Percentiles rank a stretch among this genome's conserved stretches.
phyloP scores from a whole-genome alignment of 2,888 invertebrate genomes.

The Drosophila bunnanda region DNA sequence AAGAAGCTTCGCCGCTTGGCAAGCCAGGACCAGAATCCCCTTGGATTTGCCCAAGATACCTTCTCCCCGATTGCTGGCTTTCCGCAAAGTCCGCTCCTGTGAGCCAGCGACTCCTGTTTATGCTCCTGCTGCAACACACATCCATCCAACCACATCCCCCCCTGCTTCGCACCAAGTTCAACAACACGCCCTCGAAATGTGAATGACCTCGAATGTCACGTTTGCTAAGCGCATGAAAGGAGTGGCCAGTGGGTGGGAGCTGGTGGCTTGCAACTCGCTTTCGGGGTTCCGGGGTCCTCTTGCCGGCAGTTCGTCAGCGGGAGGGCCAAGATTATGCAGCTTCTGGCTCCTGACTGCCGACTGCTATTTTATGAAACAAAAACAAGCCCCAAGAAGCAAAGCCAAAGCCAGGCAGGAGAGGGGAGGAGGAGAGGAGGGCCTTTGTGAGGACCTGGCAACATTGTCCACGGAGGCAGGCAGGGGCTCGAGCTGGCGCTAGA shows the following conservation, averaged over 20 bases:
- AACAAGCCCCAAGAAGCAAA: constrained; percentile 48
- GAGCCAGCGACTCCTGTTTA: background rate
- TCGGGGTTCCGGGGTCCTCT: background rate
- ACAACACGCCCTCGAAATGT: constrained; percentile 84
- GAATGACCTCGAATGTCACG: constrained; percentile 84
- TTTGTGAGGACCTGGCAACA: constrained; percentile 54
- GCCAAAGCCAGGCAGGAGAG: constrained; percentile 41
- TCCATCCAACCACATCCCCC: background rate
- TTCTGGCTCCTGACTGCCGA: constrained; percentile 47
- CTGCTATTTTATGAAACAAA: constrained; percentile 66
- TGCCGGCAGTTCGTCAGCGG: constrained; percentile 59
- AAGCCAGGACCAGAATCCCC: constrained; percentile 20
- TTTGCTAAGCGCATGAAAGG: constrained; percentile 50
- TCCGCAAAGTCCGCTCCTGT: constrained; percentile 40
- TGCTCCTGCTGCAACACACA: constrained; percentile 18
- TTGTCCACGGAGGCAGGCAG: constrained; percentile 65
- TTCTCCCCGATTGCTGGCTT: constrained; percentile 14
- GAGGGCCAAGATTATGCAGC: constrained; percentile 64
- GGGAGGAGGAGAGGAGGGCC: constrained; percentile 18
- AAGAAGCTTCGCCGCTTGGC: background rate
- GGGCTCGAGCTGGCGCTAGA: too few relatives aligned
- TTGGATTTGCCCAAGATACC: constrained; percentile 19
- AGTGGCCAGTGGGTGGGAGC: constrained; percentile 29
- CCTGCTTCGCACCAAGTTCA: constrained; percentile 77
- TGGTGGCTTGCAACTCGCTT: constrained; percentile 4